Evolutionary conservation across 1,140 invertebrate genomes (phyloP).

Genomic region (Drosophila insularis): DNA sequence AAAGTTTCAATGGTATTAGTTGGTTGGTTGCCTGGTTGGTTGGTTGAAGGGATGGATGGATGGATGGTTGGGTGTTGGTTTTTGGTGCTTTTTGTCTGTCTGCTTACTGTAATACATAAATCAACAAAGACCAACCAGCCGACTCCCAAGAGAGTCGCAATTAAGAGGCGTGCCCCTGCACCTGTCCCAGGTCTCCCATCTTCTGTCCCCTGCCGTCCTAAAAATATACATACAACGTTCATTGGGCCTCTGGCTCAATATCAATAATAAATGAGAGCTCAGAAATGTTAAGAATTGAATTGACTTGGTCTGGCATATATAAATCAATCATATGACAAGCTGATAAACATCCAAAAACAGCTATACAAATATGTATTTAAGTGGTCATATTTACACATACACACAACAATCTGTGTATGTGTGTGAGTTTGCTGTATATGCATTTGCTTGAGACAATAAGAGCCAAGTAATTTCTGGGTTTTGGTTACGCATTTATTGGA

Average conservation of each 20-base stretch:
- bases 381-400: conserved; percentile 11
- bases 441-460: conserved; percentile 48
- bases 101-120: conserved; percentile 21
- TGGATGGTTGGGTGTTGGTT: conserved; percentile 4
- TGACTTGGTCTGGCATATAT: conserved; percentile 67
- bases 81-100: conserved; percentile 19
- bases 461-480: conserved; percentile 56
- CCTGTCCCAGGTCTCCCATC: not conserved
- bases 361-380: conserved; percentile 35
- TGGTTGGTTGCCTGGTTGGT: not conserved
- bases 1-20: conserved; percentile 9
- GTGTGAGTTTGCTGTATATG: conserved; percentile 23
- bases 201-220: conserved; percentile 24
- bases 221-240: conserved; percentile 25
- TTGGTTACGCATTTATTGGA: conserved; percentile 65
- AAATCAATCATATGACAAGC: conserved; percentile 78
- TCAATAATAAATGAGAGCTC: conserved; percentile 65
- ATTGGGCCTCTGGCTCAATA: conserved; percentile 13
- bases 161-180: not conserved
- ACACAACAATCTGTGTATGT: conserved; percentile 14
- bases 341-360: conserved; percentile 65
- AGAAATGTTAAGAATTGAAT: conserved; percentile 44
- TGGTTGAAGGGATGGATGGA: conserved; percentile 8
- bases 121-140: not conserved
- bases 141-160: conserved; percentile 32